Evolutionary conservation across 1,140 invertebrate genomes (phyloP).

Genomic region (Lerema accius): DNA sequence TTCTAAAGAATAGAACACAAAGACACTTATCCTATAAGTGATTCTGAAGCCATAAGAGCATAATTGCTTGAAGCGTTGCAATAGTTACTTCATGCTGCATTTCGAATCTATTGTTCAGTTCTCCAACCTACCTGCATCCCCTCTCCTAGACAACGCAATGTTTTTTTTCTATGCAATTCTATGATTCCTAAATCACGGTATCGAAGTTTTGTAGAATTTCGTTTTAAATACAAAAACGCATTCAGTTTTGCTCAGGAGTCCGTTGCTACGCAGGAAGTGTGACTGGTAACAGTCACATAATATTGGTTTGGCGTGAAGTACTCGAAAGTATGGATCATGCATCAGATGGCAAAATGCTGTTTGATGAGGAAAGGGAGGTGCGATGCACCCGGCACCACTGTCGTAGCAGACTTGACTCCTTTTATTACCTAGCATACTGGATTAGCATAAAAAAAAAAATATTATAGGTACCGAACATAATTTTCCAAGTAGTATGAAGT

Average conservation of each 20-base stretch:
- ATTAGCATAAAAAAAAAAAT: too few relatives aligned
- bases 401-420: constrained; percentile 71
- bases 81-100: constrained; percentile 11
- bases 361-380: constrained; percentile 70
- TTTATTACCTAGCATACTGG: constrained; percentile 45
- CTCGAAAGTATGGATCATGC: constrained; percentile 60
- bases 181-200: constrained; percentile 56
- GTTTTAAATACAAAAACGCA: constrained; percentile 38
- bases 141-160: background rate
- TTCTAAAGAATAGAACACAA: constrained; percentile 10
- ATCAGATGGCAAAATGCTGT: constrained; percentile 52
- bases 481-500: too few relatives aligned
- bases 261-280: constrained; percentile 67
- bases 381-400: constrained; percentile 65
- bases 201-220: constrained; percentile 45
- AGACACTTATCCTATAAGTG: constrained; percentile 8
- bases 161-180: constrained; percentile 62
- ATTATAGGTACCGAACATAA: too few relatives aligned
- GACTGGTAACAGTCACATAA: constrained; percentile 32
- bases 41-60: constrained; percentile 8
- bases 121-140: constrained; percentile 19
- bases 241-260: constrained; percentile 49
- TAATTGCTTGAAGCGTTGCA: constrained; percentile 20
- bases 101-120: constrained; percentile 22
- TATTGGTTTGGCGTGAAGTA: constrained; percentile 66